Evolutionary conservation across 2,113 vertebrate species (phyloP).

Genomic region (Crypturellus undulatus): DNA sequence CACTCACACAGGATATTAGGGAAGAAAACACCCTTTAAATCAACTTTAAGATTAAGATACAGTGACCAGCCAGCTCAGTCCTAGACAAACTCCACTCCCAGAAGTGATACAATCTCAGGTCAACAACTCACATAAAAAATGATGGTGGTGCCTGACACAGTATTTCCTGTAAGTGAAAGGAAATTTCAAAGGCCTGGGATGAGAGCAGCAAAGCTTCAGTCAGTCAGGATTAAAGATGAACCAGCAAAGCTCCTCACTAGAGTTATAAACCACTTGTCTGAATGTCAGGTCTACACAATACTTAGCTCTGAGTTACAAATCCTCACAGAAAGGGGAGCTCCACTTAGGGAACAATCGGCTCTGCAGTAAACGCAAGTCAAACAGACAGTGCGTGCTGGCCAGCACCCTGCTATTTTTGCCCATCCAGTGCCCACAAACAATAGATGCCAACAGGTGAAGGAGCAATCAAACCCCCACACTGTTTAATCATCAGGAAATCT

Average conservation of each 20-base stretch:
- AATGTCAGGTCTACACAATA: background rate
- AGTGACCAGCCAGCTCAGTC: background rate
- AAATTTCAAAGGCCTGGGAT: background rate
- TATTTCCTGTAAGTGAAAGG: background rate
- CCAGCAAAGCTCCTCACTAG: background rate
- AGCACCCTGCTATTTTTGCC: background rate
- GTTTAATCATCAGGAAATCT: background rate
- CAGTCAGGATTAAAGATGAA: background rate
- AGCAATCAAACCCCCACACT: background rate
- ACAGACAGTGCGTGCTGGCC: background rate
- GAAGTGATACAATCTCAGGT: background rate
- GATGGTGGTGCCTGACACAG: background rate
- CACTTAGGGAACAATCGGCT: constrained; percentile 14
- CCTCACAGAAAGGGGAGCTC: background rate
- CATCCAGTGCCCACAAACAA: constrained; percentile 37
- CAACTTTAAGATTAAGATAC: background rate
- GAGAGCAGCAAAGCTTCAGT: background rate
- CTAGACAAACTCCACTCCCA: background rate
- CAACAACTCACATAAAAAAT: background rate
- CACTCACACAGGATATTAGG: background rate
- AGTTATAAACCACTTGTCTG: background rate
- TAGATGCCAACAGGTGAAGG: constrained; percentile 2
- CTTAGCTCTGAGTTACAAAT: background rate
- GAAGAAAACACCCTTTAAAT: background rate
- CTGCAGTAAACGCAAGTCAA: constrained; percentile 3